Percentiles rank a stretch among this genome's conserved stretches.
Conservation (phyloP, 2,797 vertebrate species). For the Sebastes dallii region DNA sequence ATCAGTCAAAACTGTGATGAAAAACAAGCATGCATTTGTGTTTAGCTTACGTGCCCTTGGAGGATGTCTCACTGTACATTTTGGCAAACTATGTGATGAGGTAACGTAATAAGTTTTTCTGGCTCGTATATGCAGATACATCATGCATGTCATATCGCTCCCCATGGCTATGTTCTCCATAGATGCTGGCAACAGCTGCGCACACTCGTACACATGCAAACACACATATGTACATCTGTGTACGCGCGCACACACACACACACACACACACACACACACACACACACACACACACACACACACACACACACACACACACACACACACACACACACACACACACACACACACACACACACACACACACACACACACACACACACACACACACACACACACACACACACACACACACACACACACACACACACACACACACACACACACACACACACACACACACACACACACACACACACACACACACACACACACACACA, state of each 20-base stretch:
- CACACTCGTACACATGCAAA: conserved; percentile 4
- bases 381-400: not conserved
- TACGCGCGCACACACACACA: not conserved
- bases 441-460: not conserved
- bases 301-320: not conserved
- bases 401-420: not conserved
- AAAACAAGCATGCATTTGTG: conserved; percentile 10
- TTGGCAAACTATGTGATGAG: conserved; percentile 52
- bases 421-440: conserved; percentile 1
- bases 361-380: not conserved
- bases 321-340: not conserved
- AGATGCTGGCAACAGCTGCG: conserved; percentile 29
- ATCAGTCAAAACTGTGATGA: conserved; percentile 6
- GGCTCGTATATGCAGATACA: conserved; percentile 30
- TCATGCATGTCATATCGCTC: conserved; percentile 28
- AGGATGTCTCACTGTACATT: conserved; percentile 17
- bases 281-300: not conserved
- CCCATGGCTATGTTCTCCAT: not conserved
- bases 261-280: conserved; percentile 1
- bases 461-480: not conserved
- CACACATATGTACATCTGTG: not conserved
- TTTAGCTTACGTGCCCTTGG: conserved; percentile 26
- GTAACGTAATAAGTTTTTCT: conserved; percentile 23
- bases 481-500: not conserved
- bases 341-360: conserved; percentile 1